A percentile compares a stretch with the other conserved stretches of the same genome.
These are phyloP conservation scores for Anoplius nigerrimus DNA, from an alignment of 2,888 invertebrate species.

Conservation along the genomic window DNA sequence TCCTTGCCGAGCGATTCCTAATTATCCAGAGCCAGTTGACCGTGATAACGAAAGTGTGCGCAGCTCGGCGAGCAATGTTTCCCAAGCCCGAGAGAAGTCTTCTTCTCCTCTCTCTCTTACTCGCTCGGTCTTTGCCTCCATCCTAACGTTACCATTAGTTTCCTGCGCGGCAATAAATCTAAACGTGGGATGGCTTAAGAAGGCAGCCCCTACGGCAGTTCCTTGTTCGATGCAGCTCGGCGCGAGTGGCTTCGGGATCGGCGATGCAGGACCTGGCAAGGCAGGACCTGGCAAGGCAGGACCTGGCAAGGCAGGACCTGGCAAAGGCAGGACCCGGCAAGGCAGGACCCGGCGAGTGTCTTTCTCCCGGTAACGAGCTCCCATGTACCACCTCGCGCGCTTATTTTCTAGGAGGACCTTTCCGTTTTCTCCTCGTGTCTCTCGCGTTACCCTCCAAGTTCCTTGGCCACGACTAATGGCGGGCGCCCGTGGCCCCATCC, in stretches of 20 bases:
- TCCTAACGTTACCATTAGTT: constrained; percentile 62
- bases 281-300: too few relatives aligned
- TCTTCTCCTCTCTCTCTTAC: too few relatives aligned
- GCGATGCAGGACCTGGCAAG: too few relatives aligned
- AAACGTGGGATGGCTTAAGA: constrained; percentile 62
- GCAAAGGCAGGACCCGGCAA: constrained; percentile 31
- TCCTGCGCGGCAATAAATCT: constrained; percentile 66
- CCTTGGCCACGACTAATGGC: constrained; percentile 1
- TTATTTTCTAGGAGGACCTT: constrained; percentile 63
- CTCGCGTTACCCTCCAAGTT: background rate
- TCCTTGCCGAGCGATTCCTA: constrained; percentile 37
- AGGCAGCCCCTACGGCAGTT: constrained; percentile 54
- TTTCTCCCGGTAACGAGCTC: constrained; percentile 70
- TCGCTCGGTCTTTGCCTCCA: constrained; percentile 21
- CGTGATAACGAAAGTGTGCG: too few relatives aligned
- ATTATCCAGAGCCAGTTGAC: constrained; percentile 34
- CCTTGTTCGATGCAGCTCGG: constrained; percentile 53
- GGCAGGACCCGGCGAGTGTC: constrained; percentile 55
- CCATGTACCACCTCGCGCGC: constrained; percentile 69
- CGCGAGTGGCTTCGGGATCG: background rate
- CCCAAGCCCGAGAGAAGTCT: too few relatives aligned
- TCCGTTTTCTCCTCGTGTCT: constrained; percentile 39
- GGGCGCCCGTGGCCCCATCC: background rate
- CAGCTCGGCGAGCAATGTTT: too few relatives aligned
- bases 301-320: constrained; percentile 15